Percentiles rank a stretch among this genome's conserved stretches.
Evolutionary conservation across 2,888 invertebrate genomes (phyloP).

Genomic region (Chloromyia formosa): DNA sequence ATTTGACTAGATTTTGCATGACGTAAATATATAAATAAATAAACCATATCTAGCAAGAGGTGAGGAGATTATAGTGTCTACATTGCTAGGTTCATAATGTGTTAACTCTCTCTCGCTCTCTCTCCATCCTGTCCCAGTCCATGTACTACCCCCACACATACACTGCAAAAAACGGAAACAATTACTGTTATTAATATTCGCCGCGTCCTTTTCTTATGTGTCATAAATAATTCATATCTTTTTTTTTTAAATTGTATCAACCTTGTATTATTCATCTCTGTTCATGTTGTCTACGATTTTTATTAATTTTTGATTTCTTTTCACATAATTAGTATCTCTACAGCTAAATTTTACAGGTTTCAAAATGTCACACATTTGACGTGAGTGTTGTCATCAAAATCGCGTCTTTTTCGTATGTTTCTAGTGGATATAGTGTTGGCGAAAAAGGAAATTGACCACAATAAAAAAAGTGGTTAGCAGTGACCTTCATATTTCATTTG

Average conservation of each 20-base stretch:
- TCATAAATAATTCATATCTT: not conserved
- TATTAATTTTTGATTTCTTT: constrained; percentile 13
- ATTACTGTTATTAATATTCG: constrained; percentile 1
- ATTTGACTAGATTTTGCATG: not conserved
- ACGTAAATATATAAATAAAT: not conserved
- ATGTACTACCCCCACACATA: not conserved
- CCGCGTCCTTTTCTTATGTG: constrained; percentile 1
- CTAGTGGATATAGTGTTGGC: constrained; percentile 6
- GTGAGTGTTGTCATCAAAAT: constrained; percentile 3
- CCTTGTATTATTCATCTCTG: constrained; percentile 4
- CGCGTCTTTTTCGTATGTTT: not conserved
- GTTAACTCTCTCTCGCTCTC: not conserved
- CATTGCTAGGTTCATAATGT: constrained; percentile 11
- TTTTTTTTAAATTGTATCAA: too few relatives aligned
- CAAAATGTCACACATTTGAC: constrained; percentile 1
- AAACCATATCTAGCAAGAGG: not conserved
- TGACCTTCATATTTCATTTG: not conserved
- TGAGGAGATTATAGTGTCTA: not conserved
- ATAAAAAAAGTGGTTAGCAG: not conserved
- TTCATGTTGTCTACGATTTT: not conserved
- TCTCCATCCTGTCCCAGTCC: constrained; percentile 10
- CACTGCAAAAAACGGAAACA: too few relatives aligned
- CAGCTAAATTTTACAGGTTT: constrained; percentile 34
- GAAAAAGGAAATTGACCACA: not conserved
- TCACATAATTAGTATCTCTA: constrained; percentile 22